Evolutionary conservation across 2,888 invertebrate genomes (phyloP), one percentile per base, ranked within the genome.

Genomic region (Sinelater perroti): DNA sequence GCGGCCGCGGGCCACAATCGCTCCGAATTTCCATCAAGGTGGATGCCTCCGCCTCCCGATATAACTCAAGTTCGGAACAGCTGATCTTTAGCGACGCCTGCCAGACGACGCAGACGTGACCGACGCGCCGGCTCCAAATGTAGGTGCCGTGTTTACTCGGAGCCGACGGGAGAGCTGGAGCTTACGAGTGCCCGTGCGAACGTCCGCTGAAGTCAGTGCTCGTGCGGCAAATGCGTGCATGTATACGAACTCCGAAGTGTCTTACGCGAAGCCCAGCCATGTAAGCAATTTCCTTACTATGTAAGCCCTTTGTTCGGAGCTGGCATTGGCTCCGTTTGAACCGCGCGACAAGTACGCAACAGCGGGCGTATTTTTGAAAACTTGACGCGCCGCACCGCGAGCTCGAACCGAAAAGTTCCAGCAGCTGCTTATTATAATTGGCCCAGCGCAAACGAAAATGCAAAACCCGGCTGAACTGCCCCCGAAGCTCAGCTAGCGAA

Each of bases 31-130:
- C n/a, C n/a, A n/a, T n/a, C n/a, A n/a, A n/a, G n/a, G n/a, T n/a
- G n/a, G n/a, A n/a, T n/a, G 24, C 40, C 14, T 40, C 26, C 13
- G 24, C 24, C 24, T 24, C 44, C 30, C 18, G 30, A 44, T 44
- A 44, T 56, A 56, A 55, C 55, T 51, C 55, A 55, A 60, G 45
- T 60, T 49, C 51, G 28, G 33, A 70, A 69, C 72, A 72, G 72
- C 71, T 71, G 72, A 72, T 70, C 63, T 60, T 58, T 51, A 64
- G 65, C 64, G 70, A 69, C 65, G 70, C 69, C 70, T 67, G 66
- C 64, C 63, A 68, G 67, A 68, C 70, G 69, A 69, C 69, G 69
- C 71, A 67, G 67, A 62, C 68, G 67, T 63, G 64, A 66, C 67
- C 72, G 70, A 66, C 71, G 72, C 70, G 68, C 67, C 71, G 71